phyloP scores from a whole-genome alignment of 2,888 invertebrate species.

The Amiota mariae region DNA sequence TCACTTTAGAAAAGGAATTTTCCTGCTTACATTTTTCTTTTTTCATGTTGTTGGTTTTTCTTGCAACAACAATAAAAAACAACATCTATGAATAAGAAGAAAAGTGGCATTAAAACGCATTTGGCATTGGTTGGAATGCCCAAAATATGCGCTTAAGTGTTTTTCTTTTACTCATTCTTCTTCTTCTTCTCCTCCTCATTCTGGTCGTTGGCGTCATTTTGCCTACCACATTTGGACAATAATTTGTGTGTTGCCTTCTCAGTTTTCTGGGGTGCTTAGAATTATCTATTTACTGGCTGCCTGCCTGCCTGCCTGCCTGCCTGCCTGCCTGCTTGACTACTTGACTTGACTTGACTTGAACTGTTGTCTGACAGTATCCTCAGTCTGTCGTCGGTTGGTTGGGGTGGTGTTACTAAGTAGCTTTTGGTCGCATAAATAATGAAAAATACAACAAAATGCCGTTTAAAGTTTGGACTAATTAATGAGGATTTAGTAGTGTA shows the following conservation, averaged over 20 bases:
- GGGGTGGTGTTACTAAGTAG: no score
- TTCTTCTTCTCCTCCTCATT: background rate
- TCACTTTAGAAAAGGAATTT: slow-evolving; percentile 33
- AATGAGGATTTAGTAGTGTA: slow-evolving; percentile 63
- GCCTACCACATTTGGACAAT: background rate
- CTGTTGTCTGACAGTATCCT: background rate
- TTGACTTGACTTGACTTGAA: background rate
- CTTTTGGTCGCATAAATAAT: slow-evolving; percentile 11
- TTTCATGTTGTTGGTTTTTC: slow-evolving; percentile 17
- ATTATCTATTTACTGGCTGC: no score
- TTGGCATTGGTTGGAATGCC: slow-evolving; percentile 21
- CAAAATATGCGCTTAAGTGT: slow-evolving; percentile 38
- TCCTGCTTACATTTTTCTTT: slow-evolving; percentile 36
- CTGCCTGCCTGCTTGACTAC: no score
- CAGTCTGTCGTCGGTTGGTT: background rate
- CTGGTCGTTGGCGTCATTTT: slow-evolving; percentile 18
- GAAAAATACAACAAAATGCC: slow-evolving; percentile 52
- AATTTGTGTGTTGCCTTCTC: background rate
- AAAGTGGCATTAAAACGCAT: slow-evolving; percentile 42
- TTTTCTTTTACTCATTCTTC: background rate
- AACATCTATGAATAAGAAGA: slow-evolving; percentile 23
- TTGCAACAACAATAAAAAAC: slow-evolving; percentile 26
- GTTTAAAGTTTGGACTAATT: slow-evolving; percentile 67
- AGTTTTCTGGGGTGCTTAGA: background rate
- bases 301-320: background rate